Percentiles rank a stretch among this genome's conserved stretches.
phyloP scores from a whole-genome alignment of 1,140 invertebrate species.

The Magallana ariakensis region DNA sequence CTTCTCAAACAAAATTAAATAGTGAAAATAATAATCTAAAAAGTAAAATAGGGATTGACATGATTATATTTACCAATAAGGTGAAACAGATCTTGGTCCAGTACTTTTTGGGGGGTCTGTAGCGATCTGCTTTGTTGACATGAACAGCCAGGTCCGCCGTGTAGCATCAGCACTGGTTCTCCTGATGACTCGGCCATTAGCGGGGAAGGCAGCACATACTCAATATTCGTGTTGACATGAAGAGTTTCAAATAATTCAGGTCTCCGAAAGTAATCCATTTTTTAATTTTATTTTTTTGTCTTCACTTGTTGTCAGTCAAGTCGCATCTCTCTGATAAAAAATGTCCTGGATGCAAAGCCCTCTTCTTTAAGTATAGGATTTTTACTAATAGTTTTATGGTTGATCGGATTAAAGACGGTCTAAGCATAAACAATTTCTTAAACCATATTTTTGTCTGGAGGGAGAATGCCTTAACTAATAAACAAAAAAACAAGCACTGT shows the following conservation, averaged over 20 bases:
- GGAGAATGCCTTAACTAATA: background rate
- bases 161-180: background rate
- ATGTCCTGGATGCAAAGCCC: background rate
- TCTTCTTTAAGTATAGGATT: background rate
- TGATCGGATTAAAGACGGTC: background rate
- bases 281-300: background rate
- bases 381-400: background rate
- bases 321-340: background rate
- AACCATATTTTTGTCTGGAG: background rate
- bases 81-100: conserved; percentile 11
- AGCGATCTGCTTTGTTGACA: background rate
- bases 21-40: too few relatives aligned
- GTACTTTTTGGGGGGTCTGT: background rate
- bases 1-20: too few relatives aligned
- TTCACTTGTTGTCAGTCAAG: background rate
- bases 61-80: background rate
- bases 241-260: conserved; percentile 3
- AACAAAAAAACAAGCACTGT: background rate
- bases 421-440: background rate
- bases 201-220: background rate
- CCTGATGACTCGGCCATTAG: background rate
- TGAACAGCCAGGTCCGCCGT: background rate
- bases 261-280: background rate
- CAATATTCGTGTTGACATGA: background rate
- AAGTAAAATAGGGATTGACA: too few relatives aligned